Evolutionary conservation across 2,113 vertebrate genomes (phyloP), one percentile per base, ranked within the genome.

Genomic region (Casuarius casuarius): DNA sequence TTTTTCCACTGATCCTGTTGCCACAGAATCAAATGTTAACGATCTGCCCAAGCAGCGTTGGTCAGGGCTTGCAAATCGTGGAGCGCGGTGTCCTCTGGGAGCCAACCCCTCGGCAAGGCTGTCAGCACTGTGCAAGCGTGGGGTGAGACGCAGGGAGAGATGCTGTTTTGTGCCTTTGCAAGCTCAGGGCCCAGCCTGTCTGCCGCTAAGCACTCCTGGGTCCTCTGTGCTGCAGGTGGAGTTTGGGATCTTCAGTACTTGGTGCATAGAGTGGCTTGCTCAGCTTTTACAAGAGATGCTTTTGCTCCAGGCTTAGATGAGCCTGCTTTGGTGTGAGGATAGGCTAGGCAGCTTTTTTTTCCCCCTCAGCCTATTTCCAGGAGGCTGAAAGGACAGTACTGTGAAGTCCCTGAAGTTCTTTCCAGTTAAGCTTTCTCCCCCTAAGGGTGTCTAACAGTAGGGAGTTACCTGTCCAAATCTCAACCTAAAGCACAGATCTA

Each of bases 81-180:
- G 42, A 59, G 38, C 21, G 6, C 0, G 0, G 19, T 13, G 35
- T 66, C 5, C 40, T 11, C 20, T 67, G 72, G n/a, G 25, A 68
- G 51, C 75, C 75, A 49, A 85, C 33, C 25, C 38, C 54, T 52
- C 67, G 51, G 48, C 48, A 38, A 62, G 74, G 66, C 78, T 40
- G 9, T 79, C 29, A 17, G 63, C 26, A 5, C 58, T 7, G 23
- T 48, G 67, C 22, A 62, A 18, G 38, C 0, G 0, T 22, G 46
- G 14, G 31, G 7, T 77, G 61, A 71, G 46, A 58, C 28, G 15
- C 10, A 10, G 52, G 25, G 28, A 52, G 59, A 58, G 48, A 10
- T 49, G 46, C 5, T 87, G 18, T 10, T 73, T 35, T 66, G 16
- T 42, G 46, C 40, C 9, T 85, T 52, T 33, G 19, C 2, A 7